phyloP scores from a whole-genome alignment of 2,113 vertebrate genomes.

The Chiloscyllium plagiosum region DNA sequence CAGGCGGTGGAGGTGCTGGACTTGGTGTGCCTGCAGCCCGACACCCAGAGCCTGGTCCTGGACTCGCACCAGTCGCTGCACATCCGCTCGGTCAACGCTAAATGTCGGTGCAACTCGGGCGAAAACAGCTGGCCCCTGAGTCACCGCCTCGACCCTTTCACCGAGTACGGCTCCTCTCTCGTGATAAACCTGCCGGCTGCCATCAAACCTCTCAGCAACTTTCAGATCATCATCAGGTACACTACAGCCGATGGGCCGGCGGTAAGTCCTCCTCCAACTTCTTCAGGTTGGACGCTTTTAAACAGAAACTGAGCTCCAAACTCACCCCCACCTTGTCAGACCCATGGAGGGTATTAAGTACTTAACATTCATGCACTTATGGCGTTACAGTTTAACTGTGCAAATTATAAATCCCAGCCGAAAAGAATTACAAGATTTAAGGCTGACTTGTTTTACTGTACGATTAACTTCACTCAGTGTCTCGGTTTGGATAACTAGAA shows the following conservation, averaged over 20 bases:
- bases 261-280: conserved; percentile 57
- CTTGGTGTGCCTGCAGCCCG: conserved; percentile 59
- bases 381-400: neutral
- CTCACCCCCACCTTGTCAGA: neutral
- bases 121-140: conserved; percentile 40
- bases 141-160: conserved; percentile 77
- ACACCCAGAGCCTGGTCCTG: conserved; percentile 65
- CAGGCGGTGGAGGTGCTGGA: conserved; percentile 81
- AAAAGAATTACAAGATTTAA: neutral
- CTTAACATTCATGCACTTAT: neutral
- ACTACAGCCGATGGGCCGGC: conserved; percentile 82
- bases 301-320: neutral
- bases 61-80: conserved; percentile 76
- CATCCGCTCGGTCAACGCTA: conserved; percentile 64
- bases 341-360: neutral
- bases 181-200: conserved; percentile 67
- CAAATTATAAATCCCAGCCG: neutral
- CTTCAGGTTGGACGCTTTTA: neutral
- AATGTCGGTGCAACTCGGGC: conserved; percentile 49
- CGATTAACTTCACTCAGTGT: neutral
- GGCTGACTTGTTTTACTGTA: neutral
- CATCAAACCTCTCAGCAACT: conserved; percentile 58
- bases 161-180: conserved; percentile 81
- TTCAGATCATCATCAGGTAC: conserved; percentile 81
- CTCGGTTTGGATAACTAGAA: neutral